Conservation (phyloP, 2,888 invertebrate species). For the Melieria omissa region DNA sequence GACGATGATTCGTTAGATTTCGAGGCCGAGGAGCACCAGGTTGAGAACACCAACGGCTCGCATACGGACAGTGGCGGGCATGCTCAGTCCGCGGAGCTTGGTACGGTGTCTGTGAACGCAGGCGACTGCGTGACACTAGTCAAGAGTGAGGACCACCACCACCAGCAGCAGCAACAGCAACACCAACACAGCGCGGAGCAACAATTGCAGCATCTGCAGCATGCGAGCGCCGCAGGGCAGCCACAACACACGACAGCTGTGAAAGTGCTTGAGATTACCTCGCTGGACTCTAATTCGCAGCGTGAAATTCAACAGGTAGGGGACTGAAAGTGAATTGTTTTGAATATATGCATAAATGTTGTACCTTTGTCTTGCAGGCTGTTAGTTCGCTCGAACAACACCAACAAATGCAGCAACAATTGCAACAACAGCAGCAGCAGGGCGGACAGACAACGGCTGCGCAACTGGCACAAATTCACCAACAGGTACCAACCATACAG, state of each 20-base stretch:
- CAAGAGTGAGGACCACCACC: constrained; percentile 52
- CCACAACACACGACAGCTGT: constrained; percentile 57
- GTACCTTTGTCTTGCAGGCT: constrained; percentile 48
- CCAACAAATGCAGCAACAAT: constrained; percentile 60
- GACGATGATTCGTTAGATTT: constrained; percentile 64
- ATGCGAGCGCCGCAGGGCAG: constrained; percentile 41
- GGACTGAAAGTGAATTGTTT: neutral
- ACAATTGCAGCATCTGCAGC: constrained; percentile 39
- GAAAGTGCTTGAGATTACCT: constrained; percentile 63
- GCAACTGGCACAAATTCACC: constrained; percentile 53
- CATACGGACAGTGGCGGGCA: constrained; percentile 48
- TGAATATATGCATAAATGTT: too few species aligned
- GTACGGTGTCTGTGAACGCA: constrained; percentile 51
- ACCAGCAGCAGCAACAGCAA: constrained; percentile 47
- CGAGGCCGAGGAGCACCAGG: constrained; percentile 58
- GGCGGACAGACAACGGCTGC: constrained; percentile 43
- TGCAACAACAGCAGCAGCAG: constrained; percentile 51
- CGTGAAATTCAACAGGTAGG: constrained; percentile 63
- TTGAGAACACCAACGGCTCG: constrained; percentile 47
- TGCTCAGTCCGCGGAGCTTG: constrained; percentile 43
- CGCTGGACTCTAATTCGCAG: constrained; percentile 63
- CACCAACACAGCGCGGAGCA: constrained; percentile 47
- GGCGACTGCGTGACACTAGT: constrained; percentile 60
- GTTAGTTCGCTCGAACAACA: constrained; percentile 63
- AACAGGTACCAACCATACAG: constrained; percentile 63